Evolutionary conservation across 2,888 invertebrate genomes (phyloP), one percentile per base, ranked within the genome.

Genomic region (Eurois occulta): DNA sequence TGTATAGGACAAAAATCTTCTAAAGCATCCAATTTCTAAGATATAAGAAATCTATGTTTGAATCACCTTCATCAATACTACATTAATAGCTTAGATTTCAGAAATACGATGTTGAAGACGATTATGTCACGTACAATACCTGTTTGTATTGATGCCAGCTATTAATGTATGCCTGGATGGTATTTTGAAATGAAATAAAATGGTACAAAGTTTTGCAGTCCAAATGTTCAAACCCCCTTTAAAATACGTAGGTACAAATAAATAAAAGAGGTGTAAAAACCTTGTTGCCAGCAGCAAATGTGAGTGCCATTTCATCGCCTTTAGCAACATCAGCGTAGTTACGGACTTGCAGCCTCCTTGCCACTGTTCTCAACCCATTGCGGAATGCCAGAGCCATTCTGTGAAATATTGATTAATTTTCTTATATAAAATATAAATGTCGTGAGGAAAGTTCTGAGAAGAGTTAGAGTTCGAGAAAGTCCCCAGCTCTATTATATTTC

Each of bases 251-350:
- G 13, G 35, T 38, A n/a, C 0, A 48, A 35, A 70, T 71, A 48
- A 52, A 62, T 71, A 48, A 52, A 62, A 43, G 28, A 18, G 41
- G 8, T 21, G 24, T 62, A 46, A n/a, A 38, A 38, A 98, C 98
- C 97, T 98, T 98, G 94, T 99, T 98, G 76, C 98, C 99, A 89
- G 99, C 98, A 89, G 99, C 99, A 94, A 99, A 98, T 72, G 99
- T 99, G 88, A 99, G 98, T 86, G 98, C 98, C 98, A 99, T 98
- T 94, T 98, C 98, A 86, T 94, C 96, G 43, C 94, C 95, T 89
- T 94, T 95, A 58, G 94, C 88, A 67, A 92, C 93, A 84, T 98
- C 98, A 64, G 98, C 98, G 93, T 98, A 99, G 76, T 97, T 97
- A 87, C 98, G 97, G 74, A 96, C 93, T 91, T 97, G 97, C 74